Evolutionary conservation across 2,888 invertebrate genomes (phyloP), one percentile per base, ranked within the genome.

Genomic region (Myopa tessellatipennis): DNA sequence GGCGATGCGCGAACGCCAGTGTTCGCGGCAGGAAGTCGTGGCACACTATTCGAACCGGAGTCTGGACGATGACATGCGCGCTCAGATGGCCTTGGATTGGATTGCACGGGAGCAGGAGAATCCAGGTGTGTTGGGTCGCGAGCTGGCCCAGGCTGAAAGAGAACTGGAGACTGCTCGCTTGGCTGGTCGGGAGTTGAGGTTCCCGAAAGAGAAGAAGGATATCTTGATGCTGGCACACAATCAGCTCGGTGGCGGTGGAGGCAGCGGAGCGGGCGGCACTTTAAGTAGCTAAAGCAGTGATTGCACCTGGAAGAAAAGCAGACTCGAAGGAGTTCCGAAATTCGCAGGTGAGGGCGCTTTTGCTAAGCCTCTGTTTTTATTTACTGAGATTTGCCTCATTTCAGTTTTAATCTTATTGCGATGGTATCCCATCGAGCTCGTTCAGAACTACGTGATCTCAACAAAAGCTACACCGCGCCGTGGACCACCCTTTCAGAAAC

Each of bases 61-160:
- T 61, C 91, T 98, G 40, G 97, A 98, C 86, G 98, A 98, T 86
- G 96, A 96, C 87, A 98, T 98, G 97, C 93, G 97, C 80, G 96
- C 96, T 79, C 96, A 96, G 90, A 98, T 98, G 97, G 97, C 97
- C 16, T 91, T 97, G 74, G 97, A 98, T 89, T 98, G 98, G 97
- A 96, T 97, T 78, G 95, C 96, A 12, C 91, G 95, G 70, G 93
- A 93, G 84, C 94, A 94, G 82, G 93, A 93, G 84, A 93, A 92
- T 83, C 91, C 92, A 5, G 94, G 95, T 1, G 93, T 96, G 75
- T 92, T 97, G 72, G 92, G 94, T 1, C 92, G 94, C 81, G 97
- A 98, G 89, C 90, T 98, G 79, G 93, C 94, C 74, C 92, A 94
- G 78, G 96, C 97, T 4, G 96, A 97, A 89, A 92, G 95, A 80